These are phyloP conservation scores for Pygoscelis adeliae DNA, from an alignment of 2,113 vertebrate species.

Conservation along the genomic window DNA sequence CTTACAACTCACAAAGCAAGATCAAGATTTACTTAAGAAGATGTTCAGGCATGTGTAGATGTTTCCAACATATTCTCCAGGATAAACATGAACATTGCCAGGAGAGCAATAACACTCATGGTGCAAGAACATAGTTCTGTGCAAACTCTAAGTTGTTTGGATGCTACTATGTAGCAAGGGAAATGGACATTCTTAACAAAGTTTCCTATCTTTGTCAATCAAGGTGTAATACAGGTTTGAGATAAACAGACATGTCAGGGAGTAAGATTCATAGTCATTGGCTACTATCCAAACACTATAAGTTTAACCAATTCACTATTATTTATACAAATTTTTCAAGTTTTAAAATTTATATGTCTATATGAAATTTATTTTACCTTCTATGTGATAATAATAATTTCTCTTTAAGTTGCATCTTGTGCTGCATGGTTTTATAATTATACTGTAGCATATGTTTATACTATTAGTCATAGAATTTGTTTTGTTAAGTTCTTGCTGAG, in stretches of 20 bases:
- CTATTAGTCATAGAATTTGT: background rate
- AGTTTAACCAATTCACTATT: background rate
- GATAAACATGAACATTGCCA: background rate
- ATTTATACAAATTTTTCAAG: background rate
- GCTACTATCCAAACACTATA: background rate
- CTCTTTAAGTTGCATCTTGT: background rate
- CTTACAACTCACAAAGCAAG: background rate
- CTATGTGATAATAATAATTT: background rate
- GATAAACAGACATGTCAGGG: background rate
- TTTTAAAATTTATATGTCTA: background rate
- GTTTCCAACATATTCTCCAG: background rate
- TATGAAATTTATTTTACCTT: background rate
- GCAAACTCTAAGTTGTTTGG: background rate
- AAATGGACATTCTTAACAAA: background rate
- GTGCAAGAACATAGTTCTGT: background rate
- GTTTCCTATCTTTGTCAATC: background rate
- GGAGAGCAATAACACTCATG: background rate
- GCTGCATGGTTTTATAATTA: background rate
- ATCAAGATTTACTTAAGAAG: background rate
- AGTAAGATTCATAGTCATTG: background rate
- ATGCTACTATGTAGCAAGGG: background rate
- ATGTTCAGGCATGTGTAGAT: background rate
- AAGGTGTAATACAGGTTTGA: background rate
- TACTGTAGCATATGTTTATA: background rate
- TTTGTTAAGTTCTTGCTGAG: background rate